Base-by-base conservation (phyloP, 2,888 invertebrate species). In the Drosophila mettleri region DNA sequence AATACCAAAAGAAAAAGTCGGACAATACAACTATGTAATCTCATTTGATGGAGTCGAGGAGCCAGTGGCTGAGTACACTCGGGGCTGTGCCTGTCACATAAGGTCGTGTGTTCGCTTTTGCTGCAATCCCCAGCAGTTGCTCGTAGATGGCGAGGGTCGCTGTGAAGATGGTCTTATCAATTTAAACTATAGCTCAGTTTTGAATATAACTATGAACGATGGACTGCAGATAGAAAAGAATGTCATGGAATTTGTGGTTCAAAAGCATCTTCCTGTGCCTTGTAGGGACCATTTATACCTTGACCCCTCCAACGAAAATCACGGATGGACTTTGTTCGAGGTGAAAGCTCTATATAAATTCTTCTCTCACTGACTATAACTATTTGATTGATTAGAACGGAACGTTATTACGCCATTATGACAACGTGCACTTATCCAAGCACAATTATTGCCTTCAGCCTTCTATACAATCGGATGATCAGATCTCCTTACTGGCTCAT, bases 101-200 rank as follows among this genome's bases (percentile, higher is more conserved):
- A 89, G 79, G 55, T 57, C 86, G 0, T 92, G 92, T 60, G 74
- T 92, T 3, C 84, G 90, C 2, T 78, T 88, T 24, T 89, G 89
- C 49, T 90, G 89, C n/a, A 27, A 60, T 39, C 49, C 46, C 16
- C 41, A 66, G n/a, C 29, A 27, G 22, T 2, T 43, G 4, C 36
- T 53, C 16, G 14, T 43, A 5, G 1, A 16, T 5, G 18, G 29
- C 12, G 18, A 49, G 9, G 24, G 39, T 1, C n/a, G 12, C 20
- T 72, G 67, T 48, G 24, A 31, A 5, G n/a, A 20, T n/a, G 16
- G 0, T 10, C 9, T n/a, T 8, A 18, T 1, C 0, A 14, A n/a
- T 0, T 7, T 48, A 7, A 16, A 18, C 9, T 58, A 63, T 24
- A 62, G 58, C 9, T 36, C 43, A 3, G 8, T 45, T 1, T 20